These are phyloP conservation scores for Sminthurinus aureus DNA, from an alignment of 2,888 invertebrate genomes.

Conservation along the genomic window DNA sequence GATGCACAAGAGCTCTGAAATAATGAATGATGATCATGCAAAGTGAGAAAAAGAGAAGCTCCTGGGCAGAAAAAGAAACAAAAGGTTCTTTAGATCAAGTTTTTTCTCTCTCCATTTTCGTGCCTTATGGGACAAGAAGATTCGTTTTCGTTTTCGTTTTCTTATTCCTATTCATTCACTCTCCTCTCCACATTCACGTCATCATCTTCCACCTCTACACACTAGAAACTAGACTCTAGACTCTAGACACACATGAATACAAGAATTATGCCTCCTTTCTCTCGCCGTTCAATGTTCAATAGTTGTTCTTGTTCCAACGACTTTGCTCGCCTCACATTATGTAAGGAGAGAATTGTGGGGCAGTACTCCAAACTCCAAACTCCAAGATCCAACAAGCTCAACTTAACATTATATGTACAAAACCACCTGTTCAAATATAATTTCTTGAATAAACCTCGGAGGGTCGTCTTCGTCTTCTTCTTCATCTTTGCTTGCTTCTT, in stretches of 20 bases:
- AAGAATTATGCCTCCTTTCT: not conserved
- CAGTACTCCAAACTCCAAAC: not conserved
- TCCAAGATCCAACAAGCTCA: not conserved
- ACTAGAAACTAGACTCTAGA: too few species aligned
- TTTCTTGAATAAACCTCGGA: slow-evolving; percentile 51
- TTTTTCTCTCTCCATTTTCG: slow-evolving; percentile 41
- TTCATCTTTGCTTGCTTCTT: not conserved
- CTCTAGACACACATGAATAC: slow-evolving; percentile 19
- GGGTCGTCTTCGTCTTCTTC: not conserved
- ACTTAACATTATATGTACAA: slow-evolving; percentile 18
- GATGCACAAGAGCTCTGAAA: slow-evolving; percentile 12
- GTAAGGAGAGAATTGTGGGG: not conserved
- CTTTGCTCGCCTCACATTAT: not conserved
- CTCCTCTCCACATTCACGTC: not conserved
- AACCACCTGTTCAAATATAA: slow-evolving; percentile 59
- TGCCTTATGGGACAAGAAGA: slow-evolving; percentile 49
- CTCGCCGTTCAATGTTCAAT: too few species aligned
- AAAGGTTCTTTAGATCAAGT: slow-evolving; percentile 23
- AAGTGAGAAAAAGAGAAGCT: slow-evolving; percentile 35
- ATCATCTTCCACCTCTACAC: not conserved
- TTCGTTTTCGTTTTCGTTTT: slow-evolving; percentile 18
- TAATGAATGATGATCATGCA: slow-evolving; percentile 42
- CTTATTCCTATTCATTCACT: not conserved
- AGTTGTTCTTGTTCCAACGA: not conserved
- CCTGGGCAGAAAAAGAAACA: slow-evolving; percentile 29